Conservation (phyloP, 2,888 invertebrate species). For the Euplagia quadripunctaria region DNA sequence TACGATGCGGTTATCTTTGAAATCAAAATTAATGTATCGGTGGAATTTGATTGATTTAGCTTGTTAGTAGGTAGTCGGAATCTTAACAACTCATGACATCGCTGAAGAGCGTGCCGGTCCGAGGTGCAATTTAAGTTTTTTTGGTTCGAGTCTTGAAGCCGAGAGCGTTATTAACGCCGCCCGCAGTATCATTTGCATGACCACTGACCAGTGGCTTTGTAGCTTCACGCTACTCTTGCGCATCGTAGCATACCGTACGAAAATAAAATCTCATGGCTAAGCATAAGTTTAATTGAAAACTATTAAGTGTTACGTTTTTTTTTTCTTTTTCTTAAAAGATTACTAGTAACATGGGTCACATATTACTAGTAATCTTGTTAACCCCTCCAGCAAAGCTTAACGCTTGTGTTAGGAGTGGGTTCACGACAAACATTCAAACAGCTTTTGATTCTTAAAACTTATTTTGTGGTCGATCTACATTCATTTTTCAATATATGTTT, state of each 20-base stretch:
- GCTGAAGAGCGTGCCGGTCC: slow-evolving; percentile 53
- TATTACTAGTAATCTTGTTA: no score
- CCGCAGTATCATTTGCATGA: slow-evolving; percentile 62
- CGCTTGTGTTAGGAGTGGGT: no score
- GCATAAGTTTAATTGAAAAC: neutral
- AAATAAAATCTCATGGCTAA: neutral
- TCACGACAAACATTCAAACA: no score
- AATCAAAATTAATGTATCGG: slow-evolving; percentile 52
- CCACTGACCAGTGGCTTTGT: slow-evolving; percentile 27
- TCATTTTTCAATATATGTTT: neutral
- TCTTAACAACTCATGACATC: slow-evolving; percentile 53
- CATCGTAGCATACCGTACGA: slow-evolving; percentile 17
- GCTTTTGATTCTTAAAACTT: neutral
- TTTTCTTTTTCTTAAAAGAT: no score
- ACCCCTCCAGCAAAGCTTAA: no score
- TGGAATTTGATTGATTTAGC: slow-evolving; percentile 59
- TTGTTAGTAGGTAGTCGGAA: slow-evolving; percentile 42
- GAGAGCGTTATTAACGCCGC: slow-evolving; percentile 55
- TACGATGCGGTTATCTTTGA: slow-evolving; percentile 42
- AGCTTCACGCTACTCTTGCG: slow-evolving; percentile 32
- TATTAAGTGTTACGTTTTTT: no score
- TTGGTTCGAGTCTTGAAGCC: slow-evolving; percentile 47
- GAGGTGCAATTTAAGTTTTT: slow-evolving; percentile 56
- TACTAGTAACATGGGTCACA: no score
- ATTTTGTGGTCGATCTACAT: neutral